Base-by-base conservation (phyloP, 2,113 vertebrate genomes). In the Pseudois nayaur region DNA sequence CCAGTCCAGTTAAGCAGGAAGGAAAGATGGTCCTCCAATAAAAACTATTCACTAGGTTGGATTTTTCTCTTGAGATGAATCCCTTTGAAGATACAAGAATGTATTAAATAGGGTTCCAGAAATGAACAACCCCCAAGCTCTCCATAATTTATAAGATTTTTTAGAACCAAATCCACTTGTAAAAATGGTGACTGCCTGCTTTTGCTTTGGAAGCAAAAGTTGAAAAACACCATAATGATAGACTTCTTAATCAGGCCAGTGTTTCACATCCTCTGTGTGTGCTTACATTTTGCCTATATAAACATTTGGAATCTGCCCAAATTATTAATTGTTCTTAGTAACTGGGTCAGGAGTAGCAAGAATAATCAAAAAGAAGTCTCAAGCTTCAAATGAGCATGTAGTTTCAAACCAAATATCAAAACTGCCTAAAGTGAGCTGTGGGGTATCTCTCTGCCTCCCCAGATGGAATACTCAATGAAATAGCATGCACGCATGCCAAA, bases 251-350 rank as follows among this genome's bases (percentile, higher is more conserved):
- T 98, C 84, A 97, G 89, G 95, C 74, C 91, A 95, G n/a, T 95
- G 52, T 95, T 98, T 97, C 79, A 95, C 33, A 36, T 94, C 74
- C 40, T 97, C 93, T 98, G 23, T 95, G 45, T 97, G 91, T 94
- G 48, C 84, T 96, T 97, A 78, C 43, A 76, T 85, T 97, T 93
- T 90, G 87, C 29, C 93, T 91, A 88, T 88, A 87, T 76, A 93
- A 98, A 97, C 92, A 95, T 36, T 96, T 98, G 87, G 36, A 98
- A 97, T 95, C 93, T 93, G 31, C 54, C 89, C 97, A 98, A 92
- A 88, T 94, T 95, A 97, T 97, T 94, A 95, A 91, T 98, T 98
- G 87, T 96, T 96, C 83, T 94, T 93, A 67, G 81, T 95, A 96
- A 97, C 62, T 98, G 74, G 74, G 93, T 97, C 96, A 92, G 12